Conservation (phyloP, 2,888 invertebrate genomes). For the Heteropelma amictum region DNA sequence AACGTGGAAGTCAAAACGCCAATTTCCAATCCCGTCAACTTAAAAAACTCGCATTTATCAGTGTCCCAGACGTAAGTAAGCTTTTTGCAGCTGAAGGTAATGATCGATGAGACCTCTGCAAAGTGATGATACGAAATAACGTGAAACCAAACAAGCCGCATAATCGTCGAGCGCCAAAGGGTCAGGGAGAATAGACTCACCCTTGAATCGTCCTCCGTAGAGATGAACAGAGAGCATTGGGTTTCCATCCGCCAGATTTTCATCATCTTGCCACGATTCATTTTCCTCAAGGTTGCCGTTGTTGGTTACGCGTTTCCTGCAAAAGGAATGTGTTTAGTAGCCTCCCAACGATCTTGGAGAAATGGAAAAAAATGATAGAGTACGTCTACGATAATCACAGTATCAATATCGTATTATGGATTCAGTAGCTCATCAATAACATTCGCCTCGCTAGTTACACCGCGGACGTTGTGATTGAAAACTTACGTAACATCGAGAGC, state of each 20-base stretch:
- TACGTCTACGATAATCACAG: too few species aligned
- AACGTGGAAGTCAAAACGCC: conserved; percentile 83
- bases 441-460: too few species aligned
- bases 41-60: conserved; percentile 83
- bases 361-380: too few species aligned
- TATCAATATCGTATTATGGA: too few species aligned
- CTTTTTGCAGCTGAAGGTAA: conserved; percentile 88
- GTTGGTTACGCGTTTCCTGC: conserved; percentile 67
- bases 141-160: neutral
- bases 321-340: neutral
- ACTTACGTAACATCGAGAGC: conserved; percentile 75
- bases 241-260: conserved; percentile 61
- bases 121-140: neutral
- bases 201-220: conserved; percentile 77
- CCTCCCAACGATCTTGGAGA: too few species aligned
- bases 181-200: conserved; percentile 62
- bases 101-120: conserved; percentile 78
- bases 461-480: conserved; percentile 16
- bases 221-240: conserved; percentile 76
- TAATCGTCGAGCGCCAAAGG: neutral
- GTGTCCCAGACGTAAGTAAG: conserved; percentile 90
- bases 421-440: too few species aligned
- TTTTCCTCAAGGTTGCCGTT: conserved; percentile 67
- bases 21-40: conserved; percentile 86
- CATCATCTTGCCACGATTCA: conserved; percentile 71